Percentiles rank a stretch among this genome's conserved stretches.
Evolutionary conservation across 1,140 invertebrate species (phyloP).

Genomic region (Procambarus clarkii): DNA sequence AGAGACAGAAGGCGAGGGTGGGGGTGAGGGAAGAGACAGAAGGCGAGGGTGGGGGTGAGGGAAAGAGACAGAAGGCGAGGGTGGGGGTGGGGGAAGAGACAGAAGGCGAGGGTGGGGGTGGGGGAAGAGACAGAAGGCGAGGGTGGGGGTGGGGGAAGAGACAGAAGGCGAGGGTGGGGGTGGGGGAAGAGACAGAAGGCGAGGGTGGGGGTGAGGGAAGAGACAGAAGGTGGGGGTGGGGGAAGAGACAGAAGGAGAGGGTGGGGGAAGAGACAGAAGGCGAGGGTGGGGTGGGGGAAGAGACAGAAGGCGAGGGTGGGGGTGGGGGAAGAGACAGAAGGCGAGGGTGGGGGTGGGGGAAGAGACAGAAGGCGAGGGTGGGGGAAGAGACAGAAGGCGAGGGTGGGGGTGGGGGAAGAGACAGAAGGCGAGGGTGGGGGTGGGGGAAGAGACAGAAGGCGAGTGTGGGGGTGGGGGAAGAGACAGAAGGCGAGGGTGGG

Average conservation of each 20-base stretch:
- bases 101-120: too few relatives aligned
- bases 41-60: too few relatives aligned
- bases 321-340: neutral
- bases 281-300: conserved; percentile 4
- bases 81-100: too few relatives aligned
- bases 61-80: too few relatives aligned
- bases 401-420: neutral
- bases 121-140: neutral
- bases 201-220: conserved; percentile 6
- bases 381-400: neutral
- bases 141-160: neutral
- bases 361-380: neutral
- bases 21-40: too few relatives aligned
- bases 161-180: neutral
- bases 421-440: neutral
- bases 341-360: neutral
- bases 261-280: neutral
- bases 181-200: neutral
- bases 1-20: too few relatives aligned
- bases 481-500: neutral
- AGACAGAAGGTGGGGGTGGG: neutral
- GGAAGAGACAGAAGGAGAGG: neutral
- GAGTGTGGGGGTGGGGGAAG: too few relatives aligned
- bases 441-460: neutral
- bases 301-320: neutral